Evolutionary conservation across 2,113 vertebrate species (phyloP).

Genomic region (Puffinus mauretanicus): DNA sequence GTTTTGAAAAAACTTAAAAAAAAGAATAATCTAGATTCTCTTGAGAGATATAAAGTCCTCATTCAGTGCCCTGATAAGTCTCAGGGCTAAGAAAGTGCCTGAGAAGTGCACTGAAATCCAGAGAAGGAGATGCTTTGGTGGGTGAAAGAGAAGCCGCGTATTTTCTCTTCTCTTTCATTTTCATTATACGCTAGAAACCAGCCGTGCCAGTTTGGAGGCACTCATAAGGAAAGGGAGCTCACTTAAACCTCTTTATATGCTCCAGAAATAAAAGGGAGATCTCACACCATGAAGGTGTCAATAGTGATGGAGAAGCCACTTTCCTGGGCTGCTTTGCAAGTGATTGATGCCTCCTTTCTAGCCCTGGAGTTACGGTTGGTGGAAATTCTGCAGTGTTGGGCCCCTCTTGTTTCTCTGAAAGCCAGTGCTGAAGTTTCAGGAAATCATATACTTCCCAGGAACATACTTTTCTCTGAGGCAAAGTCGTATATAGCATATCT

Average conservation of each 20-base stretch:
- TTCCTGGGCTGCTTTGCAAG: background rate
- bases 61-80: background rate
- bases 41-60: background rate
- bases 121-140: background rate
- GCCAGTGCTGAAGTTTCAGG: background rate
- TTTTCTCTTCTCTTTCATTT: background rate
- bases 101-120: background rate
- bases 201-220: background rate
- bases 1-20: background rate
- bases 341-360: background rate
- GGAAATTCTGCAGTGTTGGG: background rate
- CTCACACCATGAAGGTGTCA: background rate
- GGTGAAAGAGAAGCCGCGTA: background rate
- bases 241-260: background rate
- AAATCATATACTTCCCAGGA: background rate
- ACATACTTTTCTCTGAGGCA: background rate
- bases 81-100: background rate
- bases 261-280: background rate
- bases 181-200: background rate
- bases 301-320: background rate
- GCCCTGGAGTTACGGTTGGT: background rate
- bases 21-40: background rate
- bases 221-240: background rate
- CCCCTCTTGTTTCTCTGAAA: background rate
- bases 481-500: background rate